These are phyloP conservation scores for Montipora capricornis DNA, from an alignment of 64 coral and sea anemone species.

Conservation along the genomic window DNA sequence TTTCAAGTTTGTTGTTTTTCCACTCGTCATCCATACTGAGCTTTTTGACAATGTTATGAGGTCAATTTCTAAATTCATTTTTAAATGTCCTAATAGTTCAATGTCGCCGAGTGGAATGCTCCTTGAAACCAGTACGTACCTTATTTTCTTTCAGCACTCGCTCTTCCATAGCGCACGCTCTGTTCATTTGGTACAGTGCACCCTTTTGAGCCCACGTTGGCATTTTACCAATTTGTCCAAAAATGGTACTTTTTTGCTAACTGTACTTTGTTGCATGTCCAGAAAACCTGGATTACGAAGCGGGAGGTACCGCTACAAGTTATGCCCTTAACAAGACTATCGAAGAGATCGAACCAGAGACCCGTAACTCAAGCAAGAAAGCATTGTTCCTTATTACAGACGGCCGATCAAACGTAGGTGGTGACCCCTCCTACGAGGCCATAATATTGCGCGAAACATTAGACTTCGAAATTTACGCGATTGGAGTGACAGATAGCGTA, in stretches of 20 bases:
- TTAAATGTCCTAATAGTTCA: neutral
- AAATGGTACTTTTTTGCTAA: too few relatives aligned
- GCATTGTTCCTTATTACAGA: conserved; percentile 95
- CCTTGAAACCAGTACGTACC: neutral
- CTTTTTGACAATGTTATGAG: too few relatives aligned
- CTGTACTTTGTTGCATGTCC: neutral
- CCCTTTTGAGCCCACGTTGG: too few relatives aligned
- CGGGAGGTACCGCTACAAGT: conserved; percentile 84
- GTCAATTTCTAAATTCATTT: too few relatives aligned
- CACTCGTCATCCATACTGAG: too few relatives aligned
- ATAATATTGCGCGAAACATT: conserved; percentile 68
- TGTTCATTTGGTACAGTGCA: too few relatives aligned
- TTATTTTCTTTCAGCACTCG: neutral
- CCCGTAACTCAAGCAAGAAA: conserved; percentile 87
- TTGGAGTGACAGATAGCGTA: conserved; percentile 86
- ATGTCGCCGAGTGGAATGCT: neutral
- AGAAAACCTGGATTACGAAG: conserved; percentile 86
- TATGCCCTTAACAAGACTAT: conserved; percentile 79
- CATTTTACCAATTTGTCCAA: too few relatives aligned
- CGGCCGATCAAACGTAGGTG: conserved; percentile 87
- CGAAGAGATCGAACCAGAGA: conserved; percentile 70
- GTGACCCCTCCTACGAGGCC: conserved; percentile 65
- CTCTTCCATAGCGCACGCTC: too few relatives aligned
- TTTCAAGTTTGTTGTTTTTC: too few relatives aligned
- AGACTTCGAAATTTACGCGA: conserved; percentile 93